Evolutionary conservation across 2,113 vertebrate species (phyloP), one percentile per base, ranked within the genome.

Genomic region (Loxodonta africana): DNA sequence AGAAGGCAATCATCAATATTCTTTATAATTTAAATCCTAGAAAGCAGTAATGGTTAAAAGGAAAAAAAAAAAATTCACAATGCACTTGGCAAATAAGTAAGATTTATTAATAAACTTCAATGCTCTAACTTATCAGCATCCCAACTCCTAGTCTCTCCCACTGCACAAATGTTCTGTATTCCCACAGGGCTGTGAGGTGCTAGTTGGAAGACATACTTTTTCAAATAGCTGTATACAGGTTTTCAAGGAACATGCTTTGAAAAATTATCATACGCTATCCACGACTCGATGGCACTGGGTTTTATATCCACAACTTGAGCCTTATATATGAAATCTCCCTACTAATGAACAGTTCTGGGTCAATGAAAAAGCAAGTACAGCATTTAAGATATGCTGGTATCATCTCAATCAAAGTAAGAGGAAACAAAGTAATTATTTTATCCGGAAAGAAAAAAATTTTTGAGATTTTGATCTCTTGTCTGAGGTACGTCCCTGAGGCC

Each of bases 51-150:
- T 46, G n/a, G 44, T n/a, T 94, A 41, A 41, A 69, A 30, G 26
- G 15, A 41, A 74, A 41, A 28, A 73, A 28, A 73, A 89, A 92
- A 69, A 37, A 21, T 30, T 63, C 84, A 65, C 86, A 51, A 23
- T 30, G 62, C 44, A 84, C 15, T 80, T 62, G 26, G 62, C 57
- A 91, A 88, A 46, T 57, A 53, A 53, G 26, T 71, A 84, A 89
- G 69, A 4, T 77, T 92, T 88, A 77, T 90, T 80, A 57, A 83
- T 90, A 78, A 96, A 57, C n/a, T n/a, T 73, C 28, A 2, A 11
- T 33, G 33, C 25, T 65, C 3, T 46, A 10, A 48, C 51, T 83
- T 53, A 78, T 9, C 21, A 6, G 1, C 15, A 93, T 28, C n/a
- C 23, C 53, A 41, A 26, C 23, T 18, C 53, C 84, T 3, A 8